Evolutionary conservation across 2,888 invertebrate species (phyloP).

Genomic region (Thelaira solivaga): DNA sequence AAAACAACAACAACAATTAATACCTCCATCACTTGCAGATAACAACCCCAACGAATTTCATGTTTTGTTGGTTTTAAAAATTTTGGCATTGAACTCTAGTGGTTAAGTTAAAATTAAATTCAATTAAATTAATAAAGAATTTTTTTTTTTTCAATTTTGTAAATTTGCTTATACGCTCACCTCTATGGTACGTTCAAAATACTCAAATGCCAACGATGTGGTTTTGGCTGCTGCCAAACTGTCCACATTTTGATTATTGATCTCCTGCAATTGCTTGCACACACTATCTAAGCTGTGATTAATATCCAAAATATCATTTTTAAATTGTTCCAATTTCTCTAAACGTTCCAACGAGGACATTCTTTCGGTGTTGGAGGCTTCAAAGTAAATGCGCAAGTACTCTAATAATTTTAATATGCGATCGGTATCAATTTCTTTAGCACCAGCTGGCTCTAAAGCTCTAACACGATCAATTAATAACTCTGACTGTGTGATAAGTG

Average conservation of each 20-base stretch:
- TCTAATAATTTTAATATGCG: constrained; percentile 82
- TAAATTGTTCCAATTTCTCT: constrained; percentile 83
- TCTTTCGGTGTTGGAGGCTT: constrained; percentile 80
- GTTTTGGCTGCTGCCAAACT: constrained; percentile 84
- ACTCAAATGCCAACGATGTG: constrained; percentile 83
- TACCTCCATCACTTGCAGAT: constrained; percentile 70
- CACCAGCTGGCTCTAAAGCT: constrained; percentile 83
- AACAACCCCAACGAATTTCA: constrained; percentile 72
- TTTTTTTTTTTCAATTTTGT: too few species aligned
- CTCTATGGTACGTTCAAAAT: constrained; percentile 87
- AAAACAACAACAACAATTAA: constrained; percentile 9
- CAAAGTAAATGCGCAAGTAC: constrained; percentile 81
- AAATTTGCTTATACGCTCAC: constrained; percentile 77
- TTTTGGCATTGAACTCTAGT: constrained; percentile 73
- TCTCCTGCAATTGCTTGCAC: constrained; percentile 80
- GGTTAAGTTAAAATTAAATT: constrained; percentile 45
- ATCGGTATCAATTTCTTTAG: constrained; percentile 83
- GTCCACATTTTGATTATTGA: constrained; percentile 84
- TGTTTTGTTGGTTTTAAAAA: constrained; percentile 70
- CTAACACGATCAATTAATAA: constrained; percentile 83
- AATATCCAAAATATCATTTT: constrained; percentile 84
- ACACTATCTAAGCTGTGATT: constrained; percentile 84
- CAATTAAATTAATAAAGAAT: constrained; percentile 1
- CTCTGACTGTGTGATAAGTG: constrained; percentile 83
- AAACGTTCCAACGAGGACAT: constrained; percentile 82